These are phyloP conservation scores for Pardosa pseudoannulata DNA, from an alignment of 2,888 invertebrate species.

Conservation along the genomic window DNA sequence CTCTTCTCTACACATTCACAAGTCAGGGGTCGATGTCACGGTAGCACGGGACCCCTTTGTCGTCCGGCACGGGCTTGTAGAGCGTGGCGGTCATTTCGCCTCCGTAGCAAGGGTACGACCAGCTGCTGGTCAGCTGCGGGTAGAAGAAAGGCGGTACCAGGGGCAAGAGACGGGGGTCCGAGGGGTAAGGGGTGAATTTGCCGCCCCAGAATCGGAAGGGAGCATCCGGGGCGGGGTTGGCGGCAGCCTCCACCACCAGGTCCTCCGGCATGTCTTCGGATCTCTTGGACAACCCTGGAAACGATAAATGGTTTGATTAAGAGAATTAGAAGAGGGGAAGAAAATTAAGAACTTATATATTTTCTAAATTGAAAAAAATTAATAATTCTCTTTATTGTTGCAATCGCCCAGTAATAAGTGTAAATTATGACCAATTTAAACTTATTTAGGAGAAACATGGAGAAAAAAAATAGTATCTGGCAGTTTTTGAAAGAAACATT, in stretches of 20 bases:
- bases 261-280: conserved; percentile 24
- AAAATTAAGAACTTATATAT: too few species aligned
- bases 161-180: conserved; percentile 50
- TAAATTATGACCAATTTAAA: too few species aligned
- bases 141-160: conserved; percentile 56
- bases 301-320: too few species aligned
- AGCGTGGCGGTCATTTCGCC: background rate
- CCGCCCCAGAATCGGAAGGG: conserved; percentile 42
- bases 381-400: too few species aligned
- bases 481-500: too few species aligned
- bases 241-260: conserved; percentile 12
- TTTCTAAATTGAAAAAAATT: too few species aligned
- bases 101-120: conserved; percentile 54
- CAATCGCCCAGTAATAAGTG: too few species aligned
- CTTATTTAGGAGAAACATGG: too few species aligned
- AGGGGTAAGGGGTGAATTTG: conserved; percentile 48
- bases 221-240: background rate
- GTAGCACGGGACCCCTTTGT: background rate
- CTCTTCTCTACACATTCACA: too few species aligned
- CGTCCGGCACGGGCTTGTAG: background rate
- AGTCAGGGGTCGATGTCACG: background rate
- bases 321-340: too few species aligned
- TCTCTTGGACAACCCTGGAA: background rate
- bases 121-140: conserved; percentile 35
- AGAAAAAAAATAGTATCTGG: too few species aligned